Percentiles rank a stretch among this genome's conserved stretches.
Conservation (phyloP, 2,113 vertebrate species). For the Syngnathus floridae region DNA sequence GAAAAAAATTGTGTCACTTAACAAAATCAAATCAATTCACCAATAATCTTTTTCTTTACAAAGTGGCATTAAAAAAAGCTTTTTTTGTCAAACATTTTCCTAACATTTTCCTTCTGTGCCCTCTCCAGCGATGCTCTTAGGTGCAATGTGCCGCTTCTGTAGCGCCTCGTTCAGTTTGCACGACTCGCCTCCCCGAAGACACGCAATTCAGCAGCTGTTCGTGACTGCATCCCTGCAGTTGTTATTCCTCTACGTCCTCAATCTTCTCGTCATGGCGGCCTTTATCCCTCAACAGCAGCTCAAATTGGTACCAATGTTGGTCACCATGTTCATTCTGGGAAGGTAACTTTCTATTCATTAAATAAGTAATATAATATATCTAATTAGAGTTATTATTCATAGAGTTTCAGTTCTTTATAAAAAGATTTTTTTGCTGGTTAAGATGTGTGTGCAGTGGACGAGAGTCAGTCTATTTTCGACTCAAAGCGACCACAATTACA, state of each 20-base stretch:
- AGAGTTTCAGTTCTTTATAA: neutral
- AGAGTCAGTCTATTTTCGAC: conserved; percentile 1
- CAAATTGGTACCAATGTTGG: conserved; percentile 64
- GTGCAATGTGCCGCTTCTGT: conserved; percentile 61
- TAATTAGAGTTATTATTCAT: neutral
- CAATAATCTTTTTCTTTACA: no score
- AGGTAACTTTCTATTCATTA: conserved; percentile 51
- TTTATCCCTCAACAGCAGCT: conserved; percentile 65
- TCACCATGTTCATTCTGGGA: conserved; percentile 63
- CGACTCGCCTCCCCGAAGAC: conserved; percentile 35
- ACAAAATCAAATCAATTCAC: no score
- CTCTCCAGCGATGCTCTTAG: conserved; percentile 55
- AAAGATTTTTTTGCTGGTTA: neutral
- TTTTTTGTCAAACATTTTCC: neutral
- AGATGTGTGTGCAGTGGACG: neutral
- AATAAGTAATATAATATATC: no score
- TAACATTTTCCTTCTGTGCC: conserved; percentile 30
- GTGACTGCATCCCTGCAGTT: conserved; percentile 59
- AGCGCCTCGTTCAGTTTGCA: conserved; percentile 44
- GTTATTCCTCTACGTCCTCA: conserved; percentile 66
- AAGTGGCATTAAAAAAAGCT: no score
- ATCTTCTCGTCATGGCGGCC: conserved; percentile 60
- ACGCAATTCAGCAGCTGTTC: conserved; percentile 56
- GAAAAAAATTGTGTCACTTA: no score
- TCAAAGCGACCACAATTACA: conserved; percentile 39